Evolutionary conservation across 2,113 vertebrate genomes (phyloP).

Genomic region (Struthio camelus): DNA sequence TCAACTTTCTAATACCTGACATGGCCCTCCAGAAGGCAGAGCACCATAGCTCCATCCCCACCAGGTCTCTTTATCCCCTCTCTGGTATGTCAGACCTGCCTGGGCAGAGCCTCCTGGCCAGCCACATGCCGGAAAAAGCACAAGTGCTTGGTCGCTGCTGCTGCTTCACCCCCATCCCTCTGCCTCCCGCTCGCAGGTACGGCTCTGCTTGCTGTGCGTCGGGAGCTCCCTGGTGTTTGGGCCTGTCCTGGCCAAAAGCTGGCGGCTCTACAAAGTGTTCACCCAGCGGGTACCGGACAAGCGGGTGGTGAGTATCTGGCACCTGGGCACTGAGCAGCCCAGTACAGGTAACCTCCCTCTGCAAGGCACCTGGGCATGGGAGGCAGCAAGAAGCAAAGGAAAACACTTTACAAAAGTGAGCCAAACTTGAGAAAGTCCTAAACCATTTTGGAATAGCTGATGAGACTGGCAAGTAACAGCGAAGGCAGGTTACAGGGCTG

Average conservation of each 20-base stretch:
- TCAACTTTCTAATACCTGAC: background rate
- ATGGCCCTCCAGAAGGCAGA: background rate
- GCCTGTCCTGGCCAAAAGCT: constrained; percentile 93
- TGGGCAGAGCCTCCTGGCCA: background rate
- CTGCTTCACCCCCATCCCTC: background rate
- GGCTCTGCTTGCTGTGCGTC: constrained; percentile 88
- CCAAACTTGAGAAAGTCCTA: background rate
- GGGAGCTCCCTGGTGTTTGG: constrained; percentile 92
- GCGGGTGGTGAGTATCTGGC: constrained; percentile 87
- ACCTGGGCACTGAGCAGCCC: accelerated
- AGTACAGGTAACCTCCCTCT: too few relatives aligned
- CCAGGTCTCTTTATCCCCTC: background rate
- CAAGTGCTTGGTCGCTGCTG: background rate
- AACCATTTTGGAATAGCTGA: background rate
- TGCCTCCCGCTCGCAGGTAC: constrained; percentile 70
- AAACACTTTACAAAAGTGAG: background rate
- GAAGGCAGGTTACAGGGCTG: background rate
- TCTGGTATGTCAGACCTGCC: background rate
- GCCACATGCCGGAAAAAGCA: background rate
- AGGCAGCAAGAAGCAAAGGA: background rate
- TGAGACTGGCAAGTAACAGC: accelerated
- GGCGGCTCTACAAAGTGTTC: constrained; percentile 94
- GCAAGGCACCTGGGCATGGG: background rate
- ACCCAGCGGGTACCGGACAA: constrained; percentile 92
- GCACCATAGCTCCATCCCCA: background rate